Percentiles rank a stretch among this genome's conserved stretches.
Evolutionary conservation across 2,888 invertebrate genomes (phyloP).

Genomic region (Ochropleura leucogaster): DNA sequence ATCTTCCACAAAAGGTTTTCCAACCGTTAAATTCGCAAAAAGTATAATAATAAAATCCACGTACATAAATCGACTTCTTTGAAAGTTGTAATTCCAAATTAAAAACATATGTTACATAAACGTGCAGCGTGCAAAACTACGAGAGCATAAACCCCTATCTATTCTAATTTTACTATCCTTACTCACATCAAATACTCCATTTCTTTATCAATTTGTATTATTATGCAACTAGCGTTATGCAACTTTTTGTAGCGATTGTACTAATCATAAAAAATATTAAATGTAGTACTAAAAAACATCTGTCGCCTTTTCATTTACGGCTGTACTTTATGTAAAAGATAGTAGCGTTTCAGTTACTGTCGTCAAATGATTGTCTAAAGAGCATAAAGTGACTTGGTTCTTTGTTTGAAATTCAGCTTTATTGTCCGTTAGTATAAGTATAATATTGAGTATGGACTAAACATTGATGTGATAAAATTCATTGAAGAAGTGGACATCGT

Average conservation of each 20-base stretch:
- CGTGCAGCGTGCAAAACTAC: constrained; percentile 57
- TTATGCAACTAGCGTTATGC: constrained; percentile 25
- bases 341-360: constrained; percentile 40
- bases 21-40: constrained; percentile 39
- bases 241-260: constrained; percentile 24
- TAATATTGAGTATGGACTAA: constrained; percentile 17
- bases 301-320: constrained; percentile 52
- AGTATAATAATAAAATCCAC: constrained; percentile 15
- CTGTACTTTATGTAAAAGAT: constrained; percentile 45
- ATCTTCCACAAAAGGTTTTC: constrained; percentile 36
- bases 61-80: constrained; percentile 14
- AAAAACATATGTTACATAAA: constrained; percentile 29
- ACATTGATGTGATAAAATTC: constrained; percentile 60
- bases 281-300: constrained; percentile 39
- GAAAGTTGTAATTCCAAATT: constrained; percentile 20
- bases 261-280: constrained; percentile 37
- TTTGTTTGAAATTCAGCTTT: constrained; percentile 37
- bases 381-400: neutral
- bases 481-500: constrained; percentile 66
- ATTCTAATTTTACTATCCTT: constrained; percentile 43
- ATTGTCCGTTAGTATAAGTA: constrained; percentile 10
- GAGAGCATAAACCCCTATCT: constrained; percentile 38
- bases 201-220: constrained; percentile 25
- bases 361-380: constrained; percentile 38
- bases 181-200: constrained; percentile 26